Conservation (phyloP, 2,113 vertebrate species). For the Myotis brandtii region DNA sequence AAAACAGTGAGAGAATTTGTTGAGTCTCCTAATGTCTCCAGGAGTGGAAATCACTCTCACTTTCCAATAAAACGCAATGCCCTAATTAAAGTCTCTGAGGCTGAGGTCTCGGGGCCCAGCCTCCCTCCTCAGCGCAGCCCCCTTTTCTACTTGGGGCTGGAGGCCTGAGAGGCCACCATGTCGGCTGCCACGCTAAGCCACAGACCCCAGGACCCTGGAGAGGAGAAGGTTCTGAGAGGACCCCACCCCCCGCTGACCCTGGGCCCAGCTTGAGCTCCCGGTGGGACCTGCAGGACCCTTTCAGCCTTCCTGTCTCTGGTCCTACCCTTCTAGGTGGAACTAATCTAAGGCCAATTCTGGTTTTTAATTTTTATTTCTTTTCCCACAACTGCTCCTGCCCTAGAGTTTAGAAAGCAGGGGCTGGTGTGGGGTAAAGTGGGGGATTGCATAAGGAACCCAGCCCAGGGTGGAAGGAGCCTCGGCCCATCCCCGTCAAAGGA, state of each 20-base stretch:
- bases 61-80: slow-evolving; percentile 75
- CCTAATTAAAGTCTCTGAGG: slow-evolving; percentile 77
- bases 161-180: fast-evolving
- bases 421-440: no score
- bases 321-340: background rate
- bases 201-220: background rate
- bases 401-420: background rate
- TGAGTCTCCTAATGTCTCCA: slow-evolving; percentile 68
- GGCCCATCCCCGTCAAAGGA: background rate
- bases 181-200: fast-evolving
- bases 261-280: background rate
- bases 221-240: background rate
- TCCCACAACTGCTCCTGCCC: background rate
- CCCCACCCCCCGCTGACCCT: background rate
- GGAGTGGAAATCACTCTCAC: slow-evolving; percentile 68
- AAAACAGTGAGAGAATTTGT: slow-evolving; percentile 69
- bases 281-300: background rate
- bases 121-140: background rate
- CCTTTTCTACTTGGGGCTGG: background rate
- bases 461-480: background rate
- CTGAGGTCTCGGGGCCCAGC: background rate
- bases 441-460: background rate
- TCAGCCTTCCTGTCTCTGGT: background rate
- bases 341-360: background rate
- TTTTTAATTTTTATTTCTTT: background rate